Base-by-base conservation (phyloP, 35 echinoderm and acorn worm genomes). In the Apostichopus parvimensis region DNA sequence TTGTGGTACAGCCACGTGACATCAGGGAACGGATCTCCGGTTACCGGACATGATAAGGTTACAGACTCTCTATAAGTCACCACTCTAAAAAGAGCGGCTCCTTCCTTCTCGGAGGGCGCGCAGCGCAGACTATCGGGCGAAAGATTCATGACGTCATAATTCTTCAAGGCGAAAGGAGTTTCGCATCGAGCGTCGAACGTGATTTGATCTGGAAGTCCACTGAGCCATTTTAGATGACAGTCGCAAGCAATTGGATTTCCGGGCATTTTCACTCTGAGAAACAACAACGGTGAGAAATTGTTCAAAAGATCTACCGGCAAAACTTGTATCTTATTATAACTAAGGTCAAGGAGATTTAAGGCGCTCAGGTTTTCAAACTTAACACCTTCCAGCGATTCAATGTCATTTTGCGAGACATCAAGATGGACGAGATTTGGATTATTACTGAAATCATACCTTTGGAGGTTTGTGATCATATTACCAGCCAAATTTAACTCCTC, bases 1-100 rank as follows among this genome's bases (percentile, higher is more conserved):
- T 65, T 87, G 85, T 87, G 85, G 28, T 87, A 87, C 6, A 60
- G 23, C 85, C 85, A 87, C 85, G 56, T 65, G 57, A 87, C 22
- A 9, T 57, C 55, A 9, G 85, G 85, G 4, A 72, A 87, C 12
- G 85, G 85, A 68, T 87, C 85, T 14, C 85, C 85, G 8, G 8
- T 72, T 24, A 87, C 85, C 4, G 85, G 85, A 4, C 85, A 87
- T 4, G 85, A 23, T 9, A 87, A n/a, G 14, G 58, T 53, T 21
- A 68, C 85, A 4, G 85, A 14, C 2, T 87, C 21, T 65, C 55
- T 13, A 11, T 60, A 28, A 8, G 6, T 61, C 56, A 72, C 58
- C 6, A 87, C 57, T 60, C 18, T 23, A 21, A 60, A 87, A 8
- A 64, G 21, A 52, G 55, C 5, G 25, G 18, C 9, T 9, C 14